Evolutionary conservation across 2,888 invertebrate genomes (phyloP), one percentile per base, ranked within the genome.

Genomic region (Empis stercorea): DNA sequence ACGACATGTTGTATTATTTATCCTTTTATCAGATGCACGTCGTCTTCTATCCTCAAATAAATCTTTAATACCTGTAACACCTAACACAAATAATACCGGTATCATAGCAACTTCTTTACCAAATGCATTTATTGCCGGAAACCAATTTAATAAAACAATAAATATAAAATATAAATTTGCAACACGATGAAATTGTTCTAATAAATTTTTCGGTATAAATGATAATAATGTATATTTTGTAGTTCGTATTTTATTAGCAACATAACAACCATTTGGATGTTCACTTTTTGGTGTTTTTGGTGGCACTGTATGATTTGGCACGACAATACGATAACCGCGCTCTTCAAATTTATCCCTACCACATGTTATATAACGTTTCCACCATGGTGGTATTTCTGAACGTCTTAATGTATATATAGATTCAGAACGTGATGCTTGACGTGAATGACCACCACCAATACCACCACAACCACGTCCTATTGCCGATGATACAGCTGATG

Each of bases 121-220:
- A 71, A 95, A 94, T 4, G 94, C 94, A 71, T 87, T 89, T 52
- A 94, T 87, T 32, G 84, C 80, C 4, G 94, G 94, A 64, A 95
- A 84, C 93, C 93, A 95, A 73, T 96, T 96, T 54, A 96, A 78
- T 58, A 94, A 73, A 59, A 95, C 93, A 65, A 97, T 94, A 65
- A 94, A 89, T 63, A 96, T 85, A 72, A 97, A 97, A 74, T 96
- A 97, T 61, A 97, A 76, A 76, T 97, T 97, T 53, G 96, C 96
- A 63, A 94, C 89, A 52, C 96, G 81, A 71, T 95, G 95, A 70
- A 97, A 95, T 73, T 97, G 96, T 73, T 96, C 95, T 69, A 95
- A 79, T 51, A 97, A 74, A 72, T 96, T 96, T 71, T 94, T 87
- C 48, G 96, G 95, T 63, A 97, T 72, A 72, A 97, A 97, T 57